Percentiles rank a stretch among this genome's conserved stretches.
Conservation (phyloP, 2,113 vertebrate genomes). For the Oxyura jamaicensis region DNA sequence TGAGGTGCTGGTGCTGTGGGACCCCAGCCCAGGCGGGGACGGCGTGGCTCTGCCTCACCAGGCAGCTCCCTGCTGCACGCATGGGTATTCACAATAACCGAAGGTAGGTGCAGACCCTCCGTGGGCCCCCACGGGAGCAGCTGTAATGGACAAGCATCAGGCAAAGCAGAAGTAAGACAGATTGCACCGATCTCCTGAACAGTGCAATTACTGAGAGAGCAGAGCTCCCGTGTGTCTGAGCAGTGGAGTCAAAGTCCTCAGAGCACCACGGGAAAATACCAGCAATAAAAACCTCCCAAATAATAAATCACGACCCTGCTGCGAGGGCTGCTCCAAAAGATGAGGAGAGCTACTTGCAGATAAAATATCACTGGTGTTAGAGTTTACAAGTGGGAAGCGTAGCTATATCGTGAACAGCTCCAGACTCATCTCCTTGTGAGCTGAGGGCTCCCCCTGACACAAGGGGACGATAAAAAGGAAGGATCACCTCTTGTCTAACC, state of each 20-base stretch:
- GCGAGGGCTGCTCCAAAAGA: not conserved
- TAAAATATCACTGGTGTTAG: conserved; percentile 13
- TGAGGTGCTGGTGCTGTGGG: rapidly evolving
- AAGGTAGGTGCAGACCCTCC: not conserved
- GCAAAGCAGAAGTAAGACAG: conserved; percentile 3
- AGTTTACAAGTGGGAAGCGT: not conserved
- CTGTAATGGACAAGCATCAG: not conserved
- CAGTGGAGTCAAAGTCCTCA: not conserved
- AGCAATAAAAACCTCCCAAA: conserved; percentile 11
- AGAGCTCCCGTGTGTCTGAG: not conserved
- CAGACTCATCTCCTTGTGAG: not conserved
- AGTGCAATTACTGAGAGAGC: conserved; percentile 49
- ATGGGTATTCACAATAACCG: not conserved
- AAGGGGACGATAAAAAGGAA: not conserved
- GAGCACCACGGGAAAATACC: not conserved
- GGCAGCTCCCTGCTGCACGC: not conserved
- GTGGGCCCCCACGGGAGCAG: rapidly evolving
- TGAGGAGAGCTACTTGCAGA: not conserved
- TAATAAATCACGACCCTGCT: conserved; percentile 2
- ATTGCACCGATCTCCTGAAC: conserved; percentile 7
- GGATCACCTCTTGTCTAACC: not conserved
- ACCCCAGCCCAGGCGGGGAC: not conserved
- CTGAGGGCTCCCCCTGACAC: not conserved
- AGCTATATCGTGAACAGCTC: not conserved
- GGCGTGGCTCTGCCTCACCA: rapidly evolving